Evolutionary conservation across 30 jellyfish, hydroid and myxozoan species (phyloP), one percentile per base, ranked within the genome.

Genomic region (Hydractinia symbiolongicarpus): DNA sequence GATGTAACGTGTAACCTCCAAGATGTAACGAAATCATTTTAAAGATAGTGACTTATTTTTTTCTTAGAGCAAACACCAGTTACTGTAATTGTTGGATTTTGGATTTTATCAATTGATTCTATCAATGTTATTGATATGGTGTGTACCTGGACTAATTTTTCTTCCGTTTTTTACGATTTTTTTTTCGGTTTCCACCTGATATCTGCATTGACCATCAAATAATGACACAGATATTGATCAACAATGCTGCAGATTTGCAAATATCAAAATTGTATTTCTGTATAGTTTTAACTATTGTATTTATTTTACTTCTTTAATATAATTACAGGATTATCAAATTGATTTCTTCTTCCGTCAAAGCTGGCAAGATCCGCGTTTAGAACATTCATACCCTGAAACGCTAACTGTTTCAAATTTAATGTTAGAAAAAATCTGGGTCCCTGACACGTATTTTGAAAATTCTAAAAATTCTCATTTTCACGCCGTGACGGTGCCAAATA

Each of bases 331-430:
- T 55, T 90, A 90, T 82, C 97, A 90, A 81, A 85, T 90, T 10
- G 97, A 90, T 80, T 90, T 90, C 88, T 90, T 90, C 85, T 90
- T 90, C 40, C 97, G 97, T 40, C 97, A 90, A 82, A 76, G 95
- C 5, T 90, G 97, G 97, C 84, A 69, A 6, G 97, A 90, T 72
- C 89, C 88, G 7, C 76, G 97, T 50, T 81, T 90, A 9, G 77
- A 86, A 50, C 97, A 90, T 79, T 78, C 95, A 11, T 90, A 76
- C 68, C 90, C 88, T 53, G 88, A 86, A 40, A 76, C 79, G 89
- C 83, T 90, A 19, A 85, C 97, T 1, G 89, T 90, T 8, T 90
- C 97, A 5, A 90, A 90, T 74, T 79, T 94, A 6, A 90, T 90
- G 61, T 78, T 90, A 66, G 89, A 90, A 54, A 85, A 81, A 72